A percentile compares a stretch with the other conserved stretches of the same genome.
These are phyloP conservation scores for Callyntrura guangdongensis DNA, from an alignment of 2,888 invertebrate genomes.

Conservation along the genomic window DNA sequence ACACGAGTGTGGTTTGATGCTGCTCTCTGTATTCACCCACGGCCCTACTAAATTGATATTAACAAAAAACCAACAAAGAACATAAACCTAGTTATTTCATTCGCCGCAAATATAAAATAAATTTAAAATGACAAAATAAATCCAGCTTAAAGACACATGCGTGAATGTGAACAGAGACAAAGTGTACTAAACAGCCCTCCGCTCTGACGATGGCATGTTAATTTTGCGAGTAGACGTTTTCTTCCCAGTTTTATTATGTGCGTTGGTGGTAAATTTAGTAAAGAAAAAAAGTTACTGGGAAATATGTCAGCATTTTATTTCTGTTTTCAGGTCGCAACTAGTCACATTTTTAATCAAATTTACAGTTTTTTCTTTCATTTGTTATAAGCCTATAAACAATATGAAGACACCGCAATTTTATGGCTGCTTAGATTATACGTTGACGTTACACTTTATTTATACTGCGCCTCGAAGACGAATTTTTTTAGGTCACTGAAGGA, in stretches of 20 bases:
- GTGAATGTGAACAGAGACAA: not conserved
- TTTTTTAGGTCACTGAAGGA: conserved; percentile 42
- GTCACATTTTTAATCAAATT: conserved; percentile 37
- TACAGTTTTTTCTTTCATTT: conserved; percentile 6
- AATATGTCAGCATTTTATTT: conserved; percentile 31
- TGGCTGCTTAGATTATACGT: conserved; percentile 19
- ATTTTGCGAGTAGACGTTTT: not conserved
- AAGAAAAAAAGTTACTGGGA: conserved; percentile 23
- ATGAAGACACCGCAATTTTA: conserved; percentile 16
- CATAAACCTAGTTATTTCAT: conserved; percentile 31
- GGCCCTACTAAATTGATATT: too few species aligned
- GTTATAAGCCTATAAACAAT: not conserved
- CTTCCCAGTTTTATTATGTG: conserved; percentile 26
- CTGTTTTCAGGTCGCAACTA: not conserved
- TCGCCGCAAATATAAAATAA: conserved; percentile 19
- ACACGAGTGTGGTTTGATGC: too few species aligned
- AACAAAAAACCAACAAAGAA: not conserved
- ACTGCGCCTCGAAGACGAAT: not conserved
- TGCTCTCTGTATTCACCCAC: too few species aligned
- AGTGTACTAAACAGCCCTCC: not conserved
- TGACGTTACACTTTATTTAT: conserved; percentile 14
- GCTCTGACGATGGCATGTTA: not conserved
- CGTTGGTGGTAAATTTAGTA: too few species aligned
- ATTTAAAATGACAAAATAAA: conserved; percentile 41
- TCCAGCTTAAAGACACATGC: conserved; percentile 8